Evolutionary conservation across 2,797 vertebrate genomes (phyloP).

Genomic region (Siniperca undulata): DNA sequence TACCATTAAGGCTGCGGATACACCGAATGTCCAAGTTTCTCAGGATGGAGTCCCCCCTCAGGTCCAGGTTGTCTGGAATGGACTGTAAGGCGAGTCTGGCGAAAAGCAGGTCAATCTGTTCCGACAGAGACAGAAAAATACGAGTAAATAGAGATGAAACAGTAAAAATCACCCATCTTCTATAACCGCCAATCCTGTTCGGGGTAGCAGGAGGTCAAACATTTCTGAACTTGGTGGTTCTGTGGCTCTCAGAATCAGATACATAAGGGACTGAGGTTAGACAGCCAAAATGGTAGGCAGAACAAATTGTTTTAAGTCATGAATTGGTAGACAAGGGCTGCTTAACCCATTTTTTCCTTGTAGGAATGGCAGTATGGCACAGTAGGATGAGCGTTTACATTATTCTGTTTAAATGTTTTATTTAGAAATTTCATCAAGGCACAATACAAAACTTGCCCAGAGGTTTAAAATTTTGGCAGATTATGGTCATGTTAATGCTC

Average conservation of each 20-base stretch:
- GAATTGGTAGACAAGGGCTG: background rate
- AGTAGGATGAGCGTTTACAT: background rate
- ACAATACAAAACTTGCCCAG: background rate
- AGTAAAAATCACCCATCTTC: background rate
- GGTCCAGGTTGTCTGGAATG: slow-evolving; percentile 97
- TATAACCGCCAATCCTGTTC: background rate
- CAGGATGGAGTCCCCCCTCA: slow-evolving; percentile 93
- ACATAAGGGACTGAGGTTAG: background rate
- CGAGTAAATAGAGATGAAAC: slow-evolving; percentile 11
- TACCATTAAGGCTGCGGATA: slow-evolving; percentile 97
- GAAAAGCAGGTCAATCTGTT: slow-evolving; percentile 97
- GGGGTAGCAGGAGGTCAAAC: background rate
- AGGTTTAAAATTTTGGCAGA: background rate
- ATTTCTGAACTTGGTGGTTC: background rate
- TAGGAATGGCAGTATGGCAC: background rate
- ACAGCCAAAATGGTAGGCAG: background rate
- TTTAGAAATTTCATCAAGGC: background rate
- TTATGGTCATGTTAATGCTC: background rate
- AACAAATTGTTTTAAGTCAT: background rate
- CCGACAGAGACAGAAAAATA: slow-evolving; percentile 9
- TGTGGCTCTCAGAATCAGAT: background rate
- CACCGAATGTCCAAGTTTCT: slow-evolving; percentile 97
- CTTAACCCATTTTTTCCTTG: background rate
- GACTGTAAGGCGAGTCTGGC: slow-evolving; percentile 93
- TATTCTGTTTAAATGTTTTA: background rate